Conservation (phyloP, 2,888 invertebrate species). For the Plemyria rubiginata region DNA sequence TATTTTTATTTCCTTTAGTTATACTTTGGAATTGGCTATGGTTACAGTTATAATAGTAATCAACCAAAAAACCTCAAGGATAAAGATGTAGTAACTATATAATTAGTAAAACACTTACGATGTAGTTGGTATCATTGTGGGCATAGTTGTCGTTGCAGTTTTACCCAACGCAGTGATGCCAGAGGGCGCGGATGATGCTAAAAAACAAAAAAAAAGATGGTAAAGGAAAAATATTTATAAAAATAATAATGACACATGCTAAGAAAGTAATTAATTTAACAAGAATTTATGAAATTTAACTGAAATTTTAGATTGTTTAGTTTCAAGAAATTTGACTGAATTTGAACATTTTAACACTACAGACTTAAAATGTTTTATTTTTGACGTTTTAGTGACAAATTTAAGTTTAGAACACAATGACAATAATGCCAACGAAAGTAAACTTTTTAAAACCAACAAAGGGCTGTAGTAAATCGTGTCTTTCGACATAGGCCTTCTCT, state of each 20-base stretch:
- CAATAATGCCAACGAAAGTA: too few relatives aligned
- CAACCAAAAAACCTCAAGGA: too few relatives aligned
- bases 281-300: neutral
- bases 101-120: slow-evolving; percentile 49
- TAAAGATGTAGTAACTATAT: too few relatives aligned
- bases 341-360: too few relatives aligned
- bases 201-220: slow-evolving; percentile 46
- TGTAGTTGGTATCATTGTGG: slow-evolving; percentile 55
- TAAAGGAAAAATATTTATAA: neutral
- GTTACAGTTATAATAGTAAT: too few relatives aligned
- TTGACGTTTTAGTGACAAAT: slow-evolving; percentile 5
- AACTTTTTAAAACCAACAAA: too few relatives aligned
- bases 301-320: neutral
- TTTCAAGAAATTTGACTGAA: neutral
- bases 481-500: too few relatives aligned
- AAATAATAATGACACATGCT: too few relatives aligned
- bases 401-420: neutral
- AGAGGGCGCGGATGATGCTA: slow-evolving; percentile 65
- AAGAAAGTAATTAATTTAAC: too few relatives aligned
- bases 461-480: too few relatives aligned
- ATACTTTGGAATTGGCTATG: too few relatives aligned
- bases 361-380: neutral
- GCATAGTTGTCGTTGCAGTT: slow-evolving; percentile 58
- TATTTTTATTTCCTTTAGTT: too few relatives aligned
- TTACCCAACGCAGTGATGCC: slow-evolving; percentile 66